phyloP scores from a whole-genome alignment of 2,888 invertebrate species.

The Cheilosia grossa region DNA sequence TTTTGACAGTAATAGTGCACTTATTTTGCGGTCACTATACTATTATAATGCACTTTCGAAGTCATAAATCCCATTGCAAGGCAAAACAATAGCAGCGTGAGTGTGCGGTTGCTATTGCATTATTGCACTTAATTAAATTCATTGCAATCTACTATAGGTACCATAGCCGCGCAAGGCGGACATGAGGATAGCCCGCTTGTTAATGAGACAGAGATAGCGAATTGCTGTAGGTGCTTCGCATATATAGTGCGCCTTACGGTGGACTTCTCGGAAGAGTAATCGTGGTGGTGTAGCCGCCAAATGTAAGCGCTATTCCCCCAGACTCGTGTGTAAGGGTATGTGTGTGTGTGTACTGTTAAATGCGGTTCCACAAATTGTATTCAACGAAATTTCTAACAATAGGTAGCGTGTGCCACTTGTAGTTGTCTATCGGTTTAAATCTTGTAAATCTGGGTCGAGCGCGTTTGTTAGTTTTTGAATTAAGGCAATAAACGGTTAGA shows the following conservation, averaged over 20 bases:
- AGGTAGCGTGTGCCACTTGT: slow-evolving; percentile 1
- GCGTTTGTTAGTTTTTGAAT: slow-evolving; percentile 9
- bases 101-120: slow-evolving; percentile 67
- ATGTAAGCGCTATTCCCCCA: slow-evolving; percentile 21
- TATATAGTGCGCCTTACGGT: background rate
- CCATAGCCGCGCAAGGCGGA: background rate
- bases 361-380: slow-evolving; percentile 63
- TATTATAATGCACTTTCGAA: slow-evolving; percentile 72
- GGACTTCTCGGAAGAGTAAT: slow-evolving; percentile 29
- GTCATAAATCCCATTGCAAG: slow-evolving; percentile 66
- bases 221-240: slow-evolving; percentile 3
- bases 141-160: slow-evolving; percentile 52
- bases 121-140: slow-evolving; percentile 75
- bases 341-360: background rate
- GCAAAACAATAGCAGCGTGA: slow-evolving; percentile 53
- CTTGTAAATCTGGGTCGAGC: background rate
- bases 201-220: slow-evolving; percentile 12
- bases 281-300: slow-evolving; percentile 6
- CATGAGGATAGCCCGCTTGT: background rate
- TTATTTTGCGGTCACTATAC: slow-evolving; percentile 69
- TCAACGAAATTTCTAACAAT: slow-evolving; percentile 20
- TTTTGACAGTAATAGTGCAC: slow-evolving; percentile 74
- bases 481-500: slow-evolving; percentile 28
- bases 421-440: background rate
- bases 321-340: slow-evolving; percentile 5